phyloP scores from a whole-genome alignment of 1,140 invertebrate genomes.

The Hydropsyche tenuis region DNA sequence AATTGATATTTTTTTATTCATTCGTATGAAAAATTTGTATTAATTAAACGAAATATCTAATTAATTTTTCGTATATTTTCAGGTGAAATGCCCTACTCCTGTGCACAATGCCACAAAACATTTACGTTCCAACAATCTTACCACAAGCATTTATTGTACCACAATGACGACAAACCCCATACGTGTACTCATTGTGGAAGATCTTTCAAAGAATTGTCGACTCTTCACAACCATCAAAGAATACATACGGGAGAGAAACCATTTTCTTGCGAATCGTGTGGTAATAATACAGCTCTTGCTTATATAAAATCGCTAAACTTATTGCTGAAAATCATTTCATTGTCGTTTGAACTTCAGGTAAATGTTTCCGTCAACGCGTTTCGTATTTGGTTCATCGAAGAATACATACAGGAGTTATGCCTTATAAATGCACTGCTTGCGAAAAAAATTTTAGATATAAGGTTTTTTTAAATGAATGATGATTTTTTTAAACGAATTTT shows the following conservation, averaged over 20 bases:
- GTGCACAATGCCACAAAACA: conserved; percentile 83
- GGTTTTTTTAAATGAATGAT: conserved; percentile 53
- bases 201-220: conserved; percentile 87
- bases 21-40: conserved; percentile 22
- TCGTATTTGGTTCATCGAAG: conserved; percentile 84
- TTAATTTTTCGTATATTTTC: conserved; percentile 51
- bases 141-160: conserved; percentile 87
- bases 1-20: conserved; percentile 18
- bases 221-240: conserved; percentile 85
- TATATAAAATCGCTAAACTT: neutral
- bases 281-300: conserved; percentile 59
- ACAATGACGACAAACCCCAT: conserved; percentile 86
- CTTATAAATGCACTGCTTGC: conserved; percentile 82
- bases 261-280: conserved; percentile 89
- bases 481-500: neutral
- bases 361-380: conserved; percentile 84
- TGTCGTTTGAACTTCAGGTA: conserved; percentile 66
- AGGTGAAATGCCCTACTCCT: conserved; percentile 88
- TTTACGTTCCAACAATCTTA: conserved; percentile 93
- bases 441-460: conserved; percentile 86
- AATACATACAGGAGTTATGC: conserved; percentile 84
- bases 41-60: neutral
- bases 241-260: conserved; percentile 92
- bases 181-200: conserved; percentile 79
- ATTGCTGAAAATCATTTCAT: conserved; percentile 41